Percentiles rank a stretch among this genome's conserved stretches.
Conservation (phyloP, 30 jellyfish, hydroid and myxozoan genomes). For the Cassiopea xamachana region DNA sequence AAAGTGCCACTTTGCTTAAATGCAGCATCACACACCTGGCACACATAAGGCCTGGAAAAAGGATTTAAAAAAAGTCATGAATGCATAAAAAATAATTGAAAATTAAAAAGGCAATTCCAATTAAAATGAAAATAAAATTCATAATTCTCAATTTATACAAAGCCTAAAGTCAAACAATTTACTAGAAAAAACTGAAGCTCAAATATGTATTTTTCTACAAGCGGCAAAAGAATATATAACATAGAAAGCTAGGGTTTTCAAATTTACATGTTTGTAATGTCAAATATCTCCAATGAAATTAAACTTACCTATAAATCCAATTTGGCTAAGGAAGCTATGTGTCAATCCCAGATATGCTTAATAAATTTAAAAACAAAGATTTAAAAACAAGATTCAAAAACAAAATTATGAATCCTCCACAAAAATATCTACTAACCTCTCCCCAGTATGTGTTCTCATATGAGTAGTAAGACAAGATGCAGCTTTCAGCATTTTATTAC, state of each 20-base stretch:
- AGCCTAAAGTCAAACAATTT: no score
- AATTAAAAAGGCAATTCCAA: not conserved
- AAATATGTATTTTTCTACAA: no score
- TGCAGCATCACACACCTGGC: slow-evolving; percentile 17
- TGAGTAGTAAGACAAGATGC: slow-evolving; percentile 2
- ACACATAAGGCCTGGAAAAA: slow-evolving; percentile 7
- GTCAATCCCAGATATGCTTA: no score
- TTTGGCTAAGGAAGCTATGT: no score
- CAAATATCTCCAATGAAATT: no score
- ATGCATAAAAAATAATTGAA: not conserved
- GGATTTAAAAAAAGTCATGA: not conserved
- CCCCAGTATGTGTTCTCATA: slow-evolving; percentile 34
- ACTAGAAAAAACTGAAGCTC: no score
- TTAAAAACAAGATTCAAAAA: not conserved
- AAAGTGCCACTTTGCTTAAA: slow-evolving; percentile 32
- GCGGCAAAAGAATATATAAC: no score
- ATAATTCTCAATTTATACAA: no score
- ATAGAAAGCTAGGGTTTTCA: no score
- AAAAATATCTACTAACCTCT: not conserved
- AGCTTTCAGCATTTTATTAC: slow-evolving; percentile 1
- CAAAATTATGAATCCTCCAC: not conserved
- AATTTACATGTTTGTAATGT: no score
- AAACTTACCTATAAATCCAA: no score
- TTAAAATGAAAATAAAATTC: no score
- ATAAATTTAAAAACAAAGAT: not conserved